Evolutionary conservation across 2,797 vertebrate genomes (phyloP).

Genomic region (Taenioides sp.): DNA sequence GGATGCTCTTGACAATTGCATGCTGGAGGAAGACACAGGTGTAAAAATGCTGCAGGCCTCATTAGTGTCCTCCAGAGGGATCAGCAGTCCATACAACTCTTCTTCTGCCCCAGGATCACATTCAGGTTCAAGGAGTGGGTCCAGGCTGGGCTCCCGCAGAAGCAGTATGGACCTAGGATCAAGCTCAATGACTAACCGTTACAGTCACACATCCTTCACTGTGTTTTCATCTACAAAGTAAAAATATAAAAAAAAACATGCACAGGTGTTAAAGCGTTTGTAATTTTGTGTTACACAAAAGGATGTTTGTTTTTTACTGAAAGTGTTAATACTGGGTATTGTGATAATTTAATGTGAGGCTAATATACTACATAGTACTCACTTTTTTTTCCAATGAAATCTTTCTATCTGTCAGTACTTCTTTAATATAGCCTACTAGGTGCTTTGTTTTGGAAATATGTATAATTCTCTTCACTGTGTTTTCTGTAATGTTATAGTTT

Average conservation of each 20-base stretch:
- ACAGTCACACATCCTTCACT: conserved; percentile 36
- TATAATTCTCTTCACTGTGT: neutral
- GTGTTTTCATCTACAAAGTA: conserved; percentile 39
- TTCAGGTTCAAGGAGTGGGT: conserved; percentile 85
- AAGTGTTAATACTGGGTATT: neutral
- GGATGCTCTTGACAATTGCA: conserved; percentile 89
- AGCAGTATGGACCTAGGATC: conserved; percentile 85
- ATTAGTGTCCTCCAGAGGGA: conserved; percentile 87
- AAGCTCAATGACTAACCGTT: conserved; percentile 55
- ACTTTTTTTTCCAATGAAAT: neutral
- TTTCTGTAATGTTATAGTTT: neutral
- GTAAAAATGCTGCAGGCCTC: conserved; percentile 91
- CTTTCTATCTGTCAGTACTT: neutral
- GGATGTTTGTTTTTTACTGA: neutral
- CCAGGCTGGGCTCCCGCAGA: conserved; percentile 76
- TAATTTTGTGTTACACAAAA: neutral
- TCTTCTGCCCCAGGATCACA: conserved; percentile 86
- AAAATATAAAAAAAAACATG: neutral
- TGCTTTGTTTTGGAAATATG: neutral
- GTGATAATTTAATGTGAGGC: neutral
- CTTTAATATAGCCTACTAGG: neutral
- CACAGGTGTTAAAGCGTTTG: neutral
- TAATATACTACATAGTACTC: neutral
- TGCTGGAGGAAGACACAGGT: conserved; percentile 88
- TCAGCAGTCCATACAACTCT: conserved; percentile 92